Evolutionary conservation across 2,888 invertebrate genomes (phyloP), one percentile per base, ranked within the genome.

Genomic region (Oithona nana): DNA sequence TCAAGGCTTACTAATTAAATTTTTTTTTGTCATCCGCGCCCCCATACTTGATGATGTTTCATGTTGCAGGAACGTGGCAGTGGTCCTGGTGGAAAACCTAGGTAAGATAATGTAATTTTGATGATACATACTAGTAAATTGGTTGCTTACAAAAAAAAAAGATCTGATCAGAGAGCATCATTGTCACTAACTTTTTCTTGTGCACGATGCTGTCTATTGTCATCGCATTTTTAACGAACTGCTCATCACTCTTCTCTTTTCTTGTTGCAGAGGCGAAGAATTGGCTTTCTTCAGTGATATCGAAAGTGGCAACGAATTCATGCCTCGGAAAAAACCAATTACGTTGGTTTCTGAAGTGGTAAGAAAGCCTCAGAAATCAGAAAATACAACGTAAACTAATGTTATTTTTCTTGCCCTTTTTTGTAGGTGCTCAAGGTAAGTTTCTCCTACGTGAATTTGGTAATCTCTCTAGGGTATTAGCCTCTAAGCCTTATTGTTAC

Each of bases 221-320:
- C n/a, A n/a, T n/a, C n/a, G n/a, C n/a, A n/a, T n/a, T n/a, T n/a
- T n/a, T n/a, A n/a, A n/a, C n/a, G n/a, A n/a, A n/a, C n/a, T n/a
- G n/a, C n/a, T n/a, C n/a, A n/a, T n/a, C n/a, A n/a, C n/a, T n/a
- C n/a, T n/a, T n/a, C n/a, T n/a, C n/a, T n/a, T 54, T 3, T 4
- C 50, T 49, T n/a, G 11, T 57, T 28, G 11, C 24, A 55, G 62
- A 24, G 31, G 56, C 24, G 62, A 31, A n/a, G 66, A 94, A 77
- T 95, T 95, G 77, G 92, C 95, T 11, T 98, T 98, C 80, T 98
- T 97, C 81, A 94, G 93, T 76, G 93, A 92, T 75, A 98, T 98
- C 77, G 97, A 98, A 81, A 97, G 95, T 72, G 95, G 93, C 90
- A 97, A 39, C 59, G 95, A 97, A 75, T 95, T 98, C 75, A 83